Percentiles rank a stretch among this genome's conserved stretches.
These are phyloP conservation scores for Phymastichus coffea DNA, from an alignment of 1,140 invertebrate species.

Conservation along the genomic window DNA sequence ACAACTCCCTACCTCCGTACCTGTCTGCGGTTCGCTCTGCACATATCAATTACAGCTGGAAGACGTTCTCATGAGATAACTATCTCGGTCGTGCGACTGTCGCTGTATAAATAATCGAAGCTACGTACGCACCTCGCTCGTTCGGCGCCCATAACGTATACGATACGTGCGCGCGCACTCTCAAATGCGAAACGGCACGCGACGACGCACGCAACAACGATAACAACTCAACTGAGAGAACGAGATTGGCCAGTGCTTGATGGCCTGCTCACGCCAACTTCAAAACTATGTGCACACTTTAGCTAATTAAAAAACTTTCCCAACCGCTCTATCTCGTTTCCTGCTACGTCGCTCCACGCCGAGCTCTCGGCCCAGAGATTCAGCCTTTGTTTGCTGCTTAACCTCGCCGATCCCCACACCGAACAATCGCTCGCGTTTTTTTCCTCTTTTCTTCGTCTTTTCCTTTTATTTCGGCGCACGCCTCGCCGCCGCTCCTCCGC, in stretches of 20 bases:
- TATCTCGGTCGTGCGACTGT: neutral
- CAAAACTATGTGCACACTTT: neutral
- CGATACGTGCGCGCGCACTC: neutral
- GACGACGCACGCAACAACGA: neutral
- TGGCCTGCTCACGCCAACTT: neutral
- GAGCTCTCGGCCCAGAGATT: too few species aligned
- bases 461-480: too few species aligned
- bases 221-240: too few species aligned
- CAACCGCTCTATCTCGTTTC: neutral
- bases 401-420: too few species aligned
- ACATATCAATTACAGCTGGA: neutral
- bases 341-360: neutral
- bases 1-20: neutral
- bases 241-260: too few species aligned
- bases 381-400: too few species aligned
- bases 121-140: too few species aligned
- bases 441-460: too few species aligned
- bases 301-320: conserved; percentile 10
- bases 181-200: neutral
- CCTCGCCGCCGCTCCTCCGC: too few species aligned
- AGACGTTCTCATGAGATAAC: neutral
- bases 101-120: conserved; percentile 7
- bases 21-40: neutral
- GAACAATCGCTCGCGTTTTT: too few species aligned
- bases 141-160: too few species aligned